These are phyloP conservation scores for Tetramorium alpestre DNA, from an alignment of 1,140 invertebrate genomes.

Conservation along the genomic window DNA sequence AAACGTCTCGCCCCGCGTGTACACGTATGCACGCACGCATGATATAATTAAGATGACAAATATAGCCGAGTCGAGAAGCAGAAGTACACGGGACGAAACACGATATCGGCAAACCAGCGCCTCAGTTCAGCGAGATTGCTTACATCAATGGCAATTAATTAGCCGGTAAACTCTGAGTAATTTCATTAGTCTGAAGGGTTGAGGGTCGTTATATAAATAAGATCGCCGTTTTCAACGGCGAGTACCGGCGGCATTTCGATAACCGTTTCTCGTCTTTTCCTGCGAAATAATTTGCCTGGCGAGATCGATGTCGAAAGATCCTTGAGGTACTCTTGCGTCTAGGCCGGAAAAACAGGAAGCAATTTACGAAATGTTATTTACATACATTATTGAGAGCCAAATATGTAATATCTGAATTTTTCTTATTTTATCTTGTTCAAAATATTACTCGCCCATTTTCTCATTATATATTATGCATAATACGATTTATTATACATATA, in stretches of 20 bases:
- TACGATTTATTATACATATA: too few species aligned
- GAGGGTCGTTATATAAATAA: conserved; percentile 68
- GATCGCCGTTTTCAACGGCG: conserved; percentile 61
- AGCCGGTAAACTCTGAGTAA: conserved; percentile 71
- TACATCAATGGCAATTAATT: conserved; percentile 80
- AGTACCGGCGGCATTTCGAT: conserved; percentile 70
- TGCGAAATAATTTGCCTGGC: conserved; percentile 12
- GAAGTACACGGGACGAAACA: conserved; percentile 21
- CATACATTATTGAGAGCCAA: neutral
- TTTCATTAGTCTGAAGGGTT: conserved; percentile 66
- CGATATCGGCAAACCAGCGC: conserved; percentile 56
- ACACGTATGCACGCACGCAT: neutral
- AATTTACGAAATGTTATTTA: neutral
- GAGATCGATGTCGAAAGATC: conserved; percentile 11
- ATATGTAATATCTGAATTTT: neutral
- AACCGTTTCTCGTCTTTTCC: conserved; percentile 50
- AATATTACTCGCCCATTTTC: neutral
- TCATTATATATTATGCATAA: too few species aligned
- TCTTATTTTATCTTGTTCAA: neutral
- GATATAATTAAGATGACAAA: conserved; percentile 55
- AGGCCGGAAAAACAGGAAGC: neutral
- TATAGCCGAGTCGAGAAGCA: conserved; percentile 41
- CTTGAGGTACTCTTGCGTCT: neutral
- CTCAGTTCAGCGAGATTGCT: conserved; percentile 74
- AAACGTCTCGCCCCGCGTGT: neutral